A percentile compares a stretch with the other conserved stretches of the same genome.
These are phyloP conservation scores for Sitodiplosis mosellana DNA, from an alignment of 1,140 invertebrate species.

Conservation along the genomic window DNA sequence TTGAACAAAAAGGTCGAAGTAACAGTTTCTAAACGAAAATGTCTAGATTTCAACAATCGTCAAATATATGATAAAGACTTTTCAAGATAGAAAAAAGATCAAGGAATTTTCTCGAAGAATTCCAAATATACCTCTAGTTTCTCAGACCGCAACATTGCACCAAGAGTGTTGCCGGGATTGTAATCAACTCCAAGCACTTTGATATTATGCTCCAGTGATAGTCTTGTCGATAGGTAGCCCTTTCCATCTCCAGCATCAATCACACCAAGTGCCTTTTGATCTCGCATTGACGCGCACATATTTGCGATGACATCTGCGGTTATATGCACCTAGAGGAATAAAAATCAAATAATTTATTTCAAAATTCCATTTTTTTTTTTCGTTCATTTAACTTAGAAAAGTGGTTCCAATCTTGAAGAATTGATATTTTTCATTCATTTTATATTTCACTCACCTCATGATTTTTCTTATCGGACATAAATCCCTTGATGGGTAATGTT, in stretches of 20 bases:
- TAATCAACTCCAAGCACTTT: constrained; percentile 66
- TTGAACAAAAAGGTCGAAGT: too few species aligned
- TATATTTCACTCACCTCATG: constrained; percentile 45
- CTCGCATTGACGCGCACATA: constrained; percentile 7
- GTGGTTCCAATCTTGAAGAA: too few species aligned
- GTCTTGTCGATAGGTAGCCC: constrained; percentile 48
- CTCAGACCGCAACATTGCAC: constrained; percentile 38
- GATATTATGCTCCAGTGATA: constrained; percentile 48
- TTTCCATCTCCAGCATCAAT: neutral
- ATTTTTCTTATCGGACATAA: constrained; percentile 63
- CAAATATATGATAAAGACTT: too few species aligned
- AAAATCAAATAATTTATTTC: constrained; percentile 1
- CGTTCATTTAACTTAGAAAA: too few species aligned
- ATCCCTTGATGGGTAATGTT: constrained; percentile 32
- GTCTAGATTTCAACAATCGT: neutral
- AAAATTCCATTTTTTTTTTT: neutral
- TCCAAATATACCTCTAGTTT: constrained; percentile 36
- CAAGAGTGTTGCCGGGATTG: constrained; percentile 37
- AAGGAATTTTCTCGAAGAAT: too few species aligned
- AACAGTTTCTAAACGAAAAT: too few species aligned
- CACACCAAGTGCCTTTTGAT: constrained; percentile 10
- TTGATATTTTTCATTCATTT: too few species aligned
- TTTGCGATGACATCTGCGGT: constrained; percentile 31
- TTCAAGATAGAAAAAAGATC: too few species aligned
- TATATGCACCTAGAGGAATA: constrained; percentile 26